Conservation (phyloP, 1,140 invertebrate genomes). For the Drosophila pseudoananassae region DNA sequence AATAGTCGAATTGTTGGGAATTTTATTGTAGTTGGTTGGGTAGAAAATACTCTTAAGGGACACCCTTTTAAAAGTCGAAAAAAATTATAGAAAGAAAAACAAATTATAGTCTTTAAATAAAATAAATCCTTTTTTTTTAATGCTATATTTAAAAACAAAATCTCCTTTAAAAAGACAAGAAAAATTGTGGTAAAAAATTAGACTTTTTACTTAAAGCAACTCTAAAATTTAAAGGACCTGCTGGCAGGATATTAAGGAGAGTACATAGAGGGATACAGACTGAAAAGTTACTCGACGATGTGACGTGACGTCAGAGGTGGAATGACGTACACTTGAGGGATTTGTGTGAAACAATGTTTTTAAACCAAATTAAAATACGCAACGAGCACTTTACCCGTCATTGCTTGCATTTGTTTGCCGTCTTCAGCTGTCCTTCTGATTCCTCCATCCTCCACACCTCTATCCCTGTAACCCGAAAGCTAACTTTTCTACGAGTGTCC, state of each 20-base stretch:
- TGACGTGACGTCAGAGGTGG: conserved; percentile 73
- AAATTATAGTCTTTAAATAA: too few relatives aligned
- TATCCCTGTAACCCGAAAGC: conserved; percentile 2
- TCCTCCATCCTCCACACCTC: background rate
- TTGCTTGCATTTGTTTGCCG: conserved; percentile 81
- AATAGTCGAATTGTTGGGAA: background rate
- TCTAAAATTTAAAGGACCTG: background rate
- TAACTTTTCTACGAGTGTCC: conserved; percentile 69
- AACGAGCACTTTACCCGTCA: conserved; percentile 81
- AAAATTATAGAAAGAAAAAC: too few relatives aligned
- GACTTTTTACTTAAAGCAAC: background rate
- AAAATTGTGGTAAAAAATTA: background rate
- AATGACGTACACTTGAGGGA: conserved; percentile 78
- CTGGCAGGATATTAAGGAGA: background rate
- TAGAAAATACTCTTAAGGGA: background rate
- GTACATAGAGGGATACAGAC: conserved; percentile 5
- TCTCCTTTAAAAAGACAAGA: too few relatives aligned
- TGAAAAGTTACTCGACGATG: conserved; percentile 44
- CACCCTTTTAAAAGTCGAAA: too few relatives aligned
- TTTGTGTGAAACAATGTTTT: conserved; percentile 80
- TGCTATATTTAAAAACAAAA: too few relatives aligned
- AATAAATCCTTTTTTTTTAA: background rate
- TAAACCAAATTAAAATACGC: conserved; percentile 81
- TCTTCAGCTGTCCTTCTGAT: conserved; percentile 58
- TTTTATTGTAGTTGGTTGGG: background rate